phyloP scores from a whole-genome alignment of 2,888 invertebrate species.

The Platycheirus rosarum region DNA sequence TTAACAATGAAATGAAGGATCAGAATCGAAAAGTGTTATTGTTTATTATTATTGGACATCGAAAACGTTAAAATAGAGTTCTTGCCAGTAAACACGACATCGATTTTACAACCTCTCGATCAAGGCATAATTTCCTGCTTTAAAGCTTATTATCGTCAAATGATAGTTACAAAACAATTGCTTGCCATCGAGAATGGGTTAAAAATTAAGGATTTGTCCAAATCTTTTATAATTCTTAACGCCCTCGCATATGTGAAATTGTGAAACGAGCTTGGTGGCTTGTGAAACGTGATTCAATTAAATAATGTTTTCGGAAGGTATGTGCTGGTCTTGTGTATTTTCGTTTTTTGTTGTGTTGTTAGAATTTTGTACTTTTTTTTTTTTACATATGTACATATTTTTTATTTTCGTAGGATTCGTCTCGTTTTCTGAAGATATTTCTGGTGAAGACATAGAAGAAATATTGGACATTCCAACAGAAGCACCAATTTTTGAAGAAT shows the following conservation, averaged over 20 bases:
- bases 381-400: too few species aligned
- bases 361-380: too few species aligned
- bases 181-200: conserved; percentile 8
- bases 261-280: conserved; percentile 15
- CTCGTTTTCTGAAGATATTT: too few species aligned
- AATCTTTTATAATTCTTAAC: conserved; percentile 10
- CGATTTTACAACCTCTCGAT: too few species aligned
- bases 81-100: too few species aligned
- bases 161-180: conserved; percentile 15
- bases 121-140: conserved; percentile 10
- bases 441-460: too few species aligned
- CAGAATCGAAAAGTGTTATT: too few species aligned
- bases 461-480: too few species aligned
- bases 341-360: conserved; percentile 6
- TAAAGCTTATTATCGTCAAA: conserved; percentile 16
- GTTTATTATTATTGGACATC: background rate
- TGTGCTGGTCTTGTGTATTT: background rate
- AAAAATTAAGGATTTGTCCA: too few species aligned
- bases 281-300: conserved; percentile 10
- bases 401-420: too few species aligned
- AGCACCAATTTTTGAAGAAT: too few species aligned
- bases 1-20: too few species aligned
- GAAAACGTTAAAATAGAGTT: conserved; percentile 26
- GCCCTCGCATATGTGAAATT: background rate
- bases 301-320: conserved; percentile 15